Evolutionary conservation across 2,888 invertebrate species (phyloP).

Genomic region (Phragmatobia fuliginosa): DNA sequence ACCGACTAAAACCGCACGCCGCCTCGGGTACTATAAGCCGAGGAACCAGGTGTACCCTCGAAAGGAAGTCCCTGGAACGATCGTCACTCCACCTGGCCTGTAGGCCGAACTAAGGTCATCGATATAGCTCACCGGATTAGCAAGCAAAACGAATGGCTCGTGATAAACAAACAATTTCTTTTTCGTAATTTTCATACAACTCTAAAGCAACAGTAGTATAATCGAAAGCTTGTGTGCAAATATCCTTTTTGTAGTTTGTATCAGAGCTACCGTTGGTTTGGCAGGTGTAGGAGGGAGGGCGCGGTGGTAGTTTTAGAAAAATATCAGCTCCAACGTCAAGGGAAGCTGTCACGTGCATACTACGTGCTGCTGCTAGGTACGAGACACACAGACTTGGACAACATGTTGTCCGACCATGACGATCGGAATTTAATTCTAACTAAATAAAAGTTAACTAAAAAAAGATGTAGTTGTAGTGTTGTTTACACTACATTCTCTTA

Average conservation of each 20-base stretch:
- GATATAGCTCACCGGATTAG: no score
- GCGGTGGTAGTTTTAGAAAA: conserved; percentile 61
- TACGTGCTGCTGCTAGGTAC: conserved; percentile 47
- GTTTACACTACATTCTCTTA: no score
- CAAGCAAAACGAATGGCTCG: no score
- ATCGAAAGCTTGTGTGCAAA: neutral
- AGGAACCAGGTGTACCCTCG: no score
- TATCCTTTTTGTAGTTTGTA: neutral
- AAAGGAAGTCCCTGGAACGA: no score
- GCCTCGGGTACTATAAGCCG: no score
- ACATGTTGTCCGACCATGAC: conserved; percentile 8
- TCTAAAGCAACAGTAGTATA: neutral
- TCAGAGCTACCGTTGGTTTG: conserved; percentile 50
- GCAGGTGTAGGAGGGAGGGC: conserved; percentile 42
- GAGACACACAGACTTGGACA: conserved; percentile 34
- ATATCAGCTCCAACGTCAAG: conserved; percentile 59
- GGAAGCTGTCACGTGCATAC: conserved; percentile 64
- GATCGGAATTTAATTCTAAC: neutral
- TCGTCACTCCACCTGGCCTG: no score
- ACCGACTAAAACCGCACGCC: no score
- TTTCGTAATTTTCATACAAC: no score
- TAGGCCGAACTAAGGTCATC: no score
- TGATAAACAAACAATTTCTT: no score
- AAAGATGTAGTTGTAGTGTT: no score
- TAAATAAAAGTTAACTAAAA: neutral